Evolutionary conservation across 2,888 invertebrate species (phyloP), one percentile per base, ranked within the genome.

Genomic region (Ormyrus pomaceus): DNA sequence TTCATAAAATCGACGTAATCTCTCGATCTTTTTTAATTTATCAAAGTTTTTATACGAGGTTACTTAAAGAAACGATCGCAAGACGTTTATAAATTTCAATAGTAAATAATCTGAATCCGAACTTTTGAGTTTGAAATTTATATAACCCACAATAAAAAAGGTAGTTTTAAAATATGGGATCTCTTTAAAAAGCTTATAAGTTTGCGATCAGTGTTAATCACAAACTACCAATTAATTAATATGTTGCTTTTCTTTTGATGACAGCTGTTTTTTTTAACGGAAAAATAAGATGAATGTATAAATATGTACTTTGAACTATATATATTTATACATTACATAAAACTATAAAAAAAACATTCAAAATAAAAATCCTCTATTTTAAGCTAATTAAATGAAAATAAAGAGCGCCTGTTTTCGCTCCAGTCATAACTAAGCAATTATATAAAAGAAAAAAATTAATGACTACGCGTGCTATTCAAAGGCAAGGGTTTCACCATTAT

Each of bases 401-500:
- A 58, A 62, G 74, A 70, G 79, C 65, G 13, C 45, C 6, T 48
- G 9, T 58, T 62, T 70, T 74, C 59, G 13, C 62, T 76, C 69
- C 48, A 64, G 64, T 74, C 53, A 70, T 64, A n/a, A 70, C 69
- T 68, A 55, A 46, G 11, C 61, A 68, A 61, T 9, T 76, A 34
- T 11, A 53, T 61, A 56, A 46, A 55, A 10, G 53, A 70, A 56
- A 51, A 51, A 65, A 71, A 65, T 56, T 50, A 50, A 77, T 19
- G 46, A 61, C 56, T 45, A 69, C 62, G 46, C 50, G 50, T 74
- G 53, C n/a, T 58, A 58, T 64, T 69, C 19, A 56, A 69, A 62
- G 19, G 58, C 73, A 75, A 79, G 46, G 69, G 59, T 74, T 69
- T 79, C 55, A 75, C 70, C 64, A 75, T 75, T 70, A 75, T 75